phyloP scores from a whole-genome alignment of 2,113 vertebrate species.

The Chrysochloris asiatica region DNA sequence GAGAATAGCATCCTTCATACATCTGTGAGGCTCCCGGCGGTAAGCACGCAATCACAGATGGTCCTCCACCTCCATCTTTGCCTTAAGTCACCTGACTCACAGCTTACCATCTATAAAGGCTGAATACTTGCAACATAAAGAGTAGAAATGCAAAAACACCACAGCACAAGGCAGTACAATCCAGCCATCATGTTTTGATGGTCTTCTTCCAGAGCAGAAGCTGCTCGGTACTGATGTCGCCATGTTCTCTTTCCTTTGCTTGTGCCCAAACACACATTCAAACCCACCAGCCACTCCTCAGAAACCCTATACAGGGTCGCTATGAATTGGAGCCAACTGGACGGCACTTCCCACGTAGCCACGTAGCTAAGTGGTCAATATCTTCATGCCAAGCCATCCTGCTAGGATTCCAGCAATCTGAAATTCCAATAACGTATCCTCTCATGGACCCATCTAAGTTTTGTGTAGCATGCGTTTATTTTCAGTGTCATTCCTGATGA shows the following conservation, averaged over 20 bases:
- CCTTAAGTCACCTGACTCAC: neutral
- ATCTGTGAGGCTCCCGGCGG: neutral
- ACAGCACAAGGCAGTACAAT: neutral
- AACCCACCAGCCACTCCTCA: too few species aligned
- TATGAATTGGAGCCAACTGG: too few species aligned
- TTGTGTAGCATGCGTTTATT: neutral
- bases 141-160: neutral
- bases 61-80: neutral
- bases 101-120: neutral
- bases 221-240: neutral
- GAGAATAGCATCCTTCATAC: fast-evolving
- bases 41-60: neutral
- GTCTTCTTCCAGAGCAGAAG: neutral
- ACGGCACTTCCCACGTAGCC: too few species aligned
- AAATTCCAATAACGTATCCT: too few species aligned
- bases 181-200: neutral
- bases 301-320: too few species aligned
- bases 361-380: neutral
- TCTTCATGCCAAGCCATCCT: too few species aligned
- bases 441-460: neutral
- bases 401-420: too few species aligned
- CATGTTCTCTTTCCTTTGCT: neutral
- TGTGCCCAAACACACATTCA: neutral
- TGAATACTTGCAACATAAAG: neutral
- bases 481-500: slow-evolving; percentile 16